Base-by-base conservation (phyloP, 2,888 invertebrate species). In the Harpalus rubripes region DNA sequence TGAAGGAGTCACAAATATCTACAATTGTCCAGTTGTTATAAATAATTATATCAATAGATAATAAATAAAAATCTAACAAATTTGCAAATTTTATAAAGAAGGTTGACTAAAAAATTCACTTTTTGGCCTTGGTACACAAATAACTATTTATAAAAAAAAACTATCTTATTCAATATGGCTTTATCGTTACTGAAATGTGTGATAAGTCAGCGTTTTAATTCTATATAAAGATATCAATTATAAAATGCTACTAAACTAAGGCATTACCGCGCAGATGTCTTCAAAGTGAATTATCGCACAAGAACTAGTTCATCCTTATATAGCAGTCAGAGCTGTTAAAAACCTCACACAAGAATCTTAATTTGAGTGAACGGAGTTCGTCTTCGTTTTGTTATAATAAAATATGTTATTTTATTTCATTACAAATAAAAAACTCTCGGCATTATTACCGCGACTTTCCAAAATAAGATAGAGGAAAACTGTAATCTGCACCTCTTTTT, bases 161-260 rank as follows among this genome's bases (percentile, higher is more conserved):
- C 15, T 6, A 7, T 7, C 15, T 59, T 59, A 59, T 16, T 15
- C 16, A 59, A 59, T 59, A 59, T 7, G 16, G 16, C 59, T n/a
- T 59, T 59, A 16, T 16, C 1, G 7, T 12, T 59, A 52, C 2
- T 52, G 44, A 26, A 26, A 63, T 63, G 22, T 63, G 26, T 32
- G 32, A 32, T 32, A 32, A 32, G 15, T 74, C 16, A 41, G 8
- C 44, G 18, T 12, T 44, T n/a, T 44, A 74, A 74, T 44, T 4
- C 72, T 74, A 74, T 74, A 74, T 74, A 74, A 74, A 74, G 72
- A 74, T 44, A 74, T 74, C 72, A 74, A 74, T 74, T 74, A 74
- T 74, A 52, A 74, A 74, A 74, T 74, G 72, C 41, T 74, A 22
- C 18, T 41, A 74, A 74, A 22, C 18, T 41, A 74, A 74, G 72